Conservation (phyloP, 2,888 invertebrate genomes). For the Seira musarum region DNA sequence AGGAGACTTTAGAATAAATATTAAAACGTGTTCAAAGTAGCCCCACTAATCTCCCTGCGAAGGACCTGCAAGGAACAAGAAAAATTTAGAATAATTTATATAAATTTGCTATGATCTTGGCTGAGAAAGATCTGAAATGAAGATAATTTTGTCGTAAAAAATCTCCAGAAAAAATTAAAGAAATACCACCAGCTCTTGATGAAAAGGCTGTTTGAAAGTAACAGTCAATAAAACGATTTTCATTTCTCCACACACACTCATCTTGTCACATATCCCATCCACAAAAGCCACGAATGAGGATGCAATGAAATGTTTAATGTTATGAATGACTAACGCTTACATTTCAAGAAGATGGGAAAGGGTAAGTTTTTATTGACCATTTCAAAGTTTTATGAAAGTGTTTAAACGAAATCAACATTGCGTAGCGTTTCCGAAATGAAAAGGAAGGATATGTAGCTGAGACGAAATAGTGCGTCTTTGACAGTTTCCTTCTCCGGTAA, state of each 20-base stretch:
- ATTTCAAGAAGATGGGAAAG: slow-evolving; percentile 7
- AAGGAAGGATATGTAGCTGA: not conserved
- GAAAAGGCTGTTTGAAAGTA: not conserved
- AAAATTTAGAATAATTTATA: no score
- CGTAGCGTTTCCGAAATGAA: not conserved
- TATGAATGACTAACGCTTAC: slow-evolving; percentile 1
- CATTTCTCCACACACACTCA: not conserved
- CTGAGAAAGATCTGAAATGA: slow-evolving; percentile 47
- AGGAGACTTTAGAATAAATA: no score
- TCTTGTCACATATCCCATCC: not conserved
- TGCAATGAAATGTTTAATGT: slow-evolving; percentile 1
- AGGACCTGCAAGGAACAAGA: no score
- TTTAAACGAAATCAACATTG: slow-evolving; percentile 57
- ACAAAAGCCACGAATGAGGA: not conserved
- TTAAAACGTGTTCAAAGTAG: no score
- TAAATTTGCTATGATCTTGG: slow-evolving; percentile 54
- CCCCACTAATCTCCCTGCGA: no score
- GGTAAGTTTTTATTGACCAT: slow-evolving; percentile 55
- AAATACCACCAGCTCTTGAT: slow-evolving; percentile 2
- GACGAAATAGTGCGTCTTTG: not conserved
- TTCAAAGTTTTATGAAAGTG: slow-evolving; percentile 51
- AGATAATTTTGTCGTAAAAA: slow-evolving; percentile 47
- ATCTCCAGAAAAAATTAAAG: slow-evolving; percentile 14
- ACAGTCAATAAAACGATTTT: slow-evolving; percentile 10
- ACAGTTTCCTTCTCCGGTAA: no score